These are phyloP conservation scores for Mugil cephalus DNA, from an alignment of 2,113 vertebrate genomes.

Conservation along the genomic window DNA sequence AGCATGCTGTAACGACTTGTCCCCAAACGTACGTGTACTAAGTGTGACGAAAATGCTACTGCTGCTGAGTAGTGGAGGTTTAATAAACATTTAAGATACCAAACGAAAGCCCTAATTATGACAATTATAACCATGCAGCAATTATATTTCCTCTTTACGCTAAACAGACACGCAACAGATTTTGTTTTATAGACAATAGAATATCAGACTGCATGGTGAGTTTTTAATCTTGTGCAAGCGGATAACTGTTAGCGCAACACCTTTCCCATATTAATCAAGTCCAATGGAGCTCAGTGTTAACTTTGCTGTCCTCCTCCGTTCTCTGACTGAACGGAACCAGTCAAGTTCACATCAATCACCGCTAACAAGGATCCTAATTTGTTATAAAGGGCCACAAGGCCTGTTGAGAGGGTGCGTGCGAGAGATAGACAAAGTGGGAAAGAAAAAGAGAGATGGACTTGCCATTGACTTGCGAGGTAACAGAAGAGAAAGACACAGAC, in stretches of 20 bases:
- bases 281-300: constrained; percentile 19
- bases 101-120: too few relatives aligned
- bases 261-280: background rate
- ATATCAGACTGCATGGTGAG: background rate
- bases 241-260: background rate
- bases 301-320: constrained; percentile 9
- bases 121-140: too few relatives aligned
- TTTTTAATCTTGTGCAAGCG: background rate
- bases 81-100: too few relatives aligned
- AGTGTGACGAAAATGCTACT: too few relatives aligned
- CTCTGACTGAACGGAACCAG: constrained; percentile 35
- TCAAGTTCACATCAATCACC: constrained; percentile 43
- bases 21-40: too few relatives aligned
- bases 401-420: constrained; percentile 27
- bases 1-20: too few relatives aligned
- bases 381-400: constrained; percentile 52
- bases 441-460: constrained; percentile 27
- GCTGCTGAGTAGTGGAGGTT: too few relatives aligned
- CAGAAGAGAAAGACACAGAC: background rate
- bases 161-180: too few relatives aligned
- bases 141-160: too few relatives aligned
- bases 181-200: too few relatives aligned
- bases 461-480: constrained; percentile 4
- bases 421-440: constrained; percentile 14
- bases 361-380: constrained; percentile 61